Conservation (phyloP, 1,140 invertebrate species). For the Drosophila pseudoobscura region DNA sequence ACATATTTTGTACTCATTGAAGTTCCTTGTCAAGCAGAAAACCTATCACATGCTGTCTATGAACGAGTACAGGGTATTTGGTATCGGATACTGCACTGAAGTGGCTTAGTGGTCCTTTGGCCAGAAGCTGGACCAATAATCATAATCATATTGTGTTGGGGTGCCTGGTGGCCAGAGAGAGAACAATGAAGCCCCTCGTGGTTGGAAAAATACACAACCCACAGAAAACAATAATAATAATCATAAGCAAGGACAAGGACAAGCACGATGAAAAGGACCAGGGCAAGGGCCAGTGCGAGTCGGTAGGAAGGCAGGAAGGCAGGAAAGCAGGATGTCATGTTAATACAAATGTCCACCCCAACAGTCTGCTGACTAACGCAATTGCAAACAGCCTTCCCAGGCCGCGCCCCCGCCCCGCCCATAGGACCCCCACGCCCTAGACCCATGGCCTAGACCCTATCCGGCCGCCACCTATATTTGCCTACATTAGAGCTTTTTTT, state of each 20-base stretch:
- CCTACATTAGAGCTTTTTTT: no score
- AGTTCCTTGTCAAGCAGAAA: background rate
- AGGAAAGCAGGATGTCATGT: slow-evolving; percentile 68
- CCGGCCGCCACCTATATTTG: background rate
- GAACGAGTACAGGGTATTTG: background rate
- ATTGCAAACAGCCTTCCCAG: slow-evolving; percentile 56
- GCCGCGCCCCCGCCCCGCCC: background rate
- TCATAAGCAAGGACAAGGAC: slow-evolving; percentile 59
- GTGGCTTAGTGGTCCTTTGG: slow-evolving; percentile 59
- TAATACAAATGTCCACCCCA: slow-evolving; percentile 70
- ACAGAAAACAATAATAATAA: slow-evolving; percentile 74
- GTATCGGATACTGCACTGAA: slow-evolving; percentile 25
- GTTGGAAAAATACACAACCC: slow-evolving; percentile 41
- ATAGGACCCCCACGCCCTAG: no score
- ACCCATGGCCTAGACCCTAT: background rate
- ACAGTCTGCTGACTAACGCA: slow-evolving; percentile 76
- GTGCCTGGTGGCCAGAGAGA: slow-evolving; percentile 12
- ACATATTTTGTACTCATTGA: background rate
- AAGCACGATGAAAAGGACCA: background rate
- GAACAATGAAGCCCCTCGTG: slow-evolving; percentile 49
- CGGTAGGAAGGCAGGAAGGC: slow-evolving; percentile 38
- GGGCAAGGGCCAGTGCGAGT: background rate
- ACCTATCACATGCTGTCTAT: background rate
- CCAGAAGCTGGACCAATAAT: slow-evolving; percentile 64
- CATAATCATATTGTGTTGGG: slow-evolving; percentile 76